Base-by-base conservation (phyloP, 2,797 vertebrate genomes). In the Spea hammondii region DNA sequence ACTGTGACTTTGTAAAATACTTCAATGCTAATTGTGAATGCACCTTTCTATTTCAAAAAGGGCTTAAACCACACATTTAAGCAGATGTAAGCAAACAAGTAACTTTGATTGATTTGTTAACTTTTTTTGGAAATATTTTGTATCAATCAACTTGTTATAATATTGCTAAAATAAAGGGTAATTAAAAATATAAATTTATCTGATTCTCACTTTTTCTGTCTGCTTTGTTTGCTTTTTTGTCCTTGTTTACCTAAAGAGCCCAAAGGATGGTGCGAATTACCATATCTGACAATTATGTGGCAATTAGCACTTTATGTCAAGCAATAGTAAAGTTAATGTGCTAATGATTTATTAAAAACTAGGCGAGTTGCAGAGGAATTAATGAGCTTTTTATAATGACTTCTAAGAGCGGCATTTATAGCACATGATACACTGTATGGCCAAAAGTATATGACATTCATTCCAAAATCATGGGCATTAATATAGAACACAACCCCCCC, bases 141-240 rank as follows among this genome's bases (percentile, higher is more conserved):
- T 76, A 80, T 80, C 85, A 84, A 84, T 74, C 76, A n/a, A 72
- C 48, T 74, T 13, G 0, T 76, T 79, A 77, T 64, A 84, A 79
- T 59, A 77, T 47, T 75, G 84, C 84, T 84, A 86, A 85, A 87
- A 86, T 86, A 85, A 86, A 48, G 82, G 79, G 68, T 73, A 75
- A 69, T 9, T 65, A 68, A 85, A 81, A 50, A 80, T 47, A 8
- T 12, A 72, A 84, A 70, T 72, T 66, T 83, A 86, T 72, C 1
- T 55, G 72, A 57, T 5, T 69, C 69, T 76, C 71, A 44, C n/a
- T 64, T 75, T 76, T 75, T 70, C 9, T 44, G 8, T 72, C 75
- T 32, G 44, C 77, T 80, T 69, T 51, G 17, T 50, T 66, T 73
- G 54, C 68, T 47, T 55, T 53, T 13, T 9, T 69, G 64, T 49